Base-by-base conservation (phyloP, 1,140 invertebrate genomes). In the Panagrolaimus sp. region DNA sequence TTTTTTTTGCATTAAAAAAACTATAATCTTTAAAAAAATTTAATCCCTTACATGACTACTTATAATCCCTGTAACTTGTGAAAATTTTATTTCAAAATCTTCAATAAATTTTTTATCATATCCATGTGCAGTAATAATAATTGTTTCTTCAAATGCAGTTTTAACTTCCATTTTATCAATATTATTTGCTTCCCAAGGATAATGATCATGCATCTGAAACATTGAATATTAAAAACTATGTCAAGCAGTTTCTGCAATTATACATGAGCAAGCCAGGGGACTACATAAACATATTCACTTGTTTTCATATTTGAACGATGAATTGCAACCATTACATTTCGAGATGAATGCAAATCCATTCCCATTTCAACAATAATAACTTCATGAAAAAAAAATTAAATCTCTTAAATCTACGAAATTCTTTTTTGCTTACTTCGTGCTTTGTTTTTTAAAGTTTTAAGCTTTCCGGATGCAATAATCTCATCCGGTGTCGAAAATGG, bases 71-170 rank as follows among this genome's bases (percentile, higher is more conserved):
- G 81, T 83, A 11, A 72, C 63, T 67, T 83, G 48, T 14, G 73
- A 72, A 65, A 82, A 82, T 25, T 74, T 62, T 20, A 65, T 48
- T 57, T 83, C 72, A 69, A 82, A 82, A 5, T 79, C 81, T 61
- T 82, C 81, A 44, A 83, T 75, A 64, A 82, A 82, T 68, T 82
- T 81, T 25, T 78, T 82, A 67, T 82, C 79, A 64, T 81, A 81
- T 0, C 79, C 79, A 61, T 79, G 78, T 9, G 80, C 79, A 5
- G 80, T 82, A 53, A 82, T 83, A 5, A 82, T 69, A 38, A 82
- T 83, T 0, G 77, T 66, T 16, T 83, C 70, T 47, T 83, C 81
- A 65, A 73, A 82, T 14, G 80, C 80, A 11, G 53, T 48, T 48
- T 72, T 70, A 11, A 80, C 78, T 69, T 83, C 80, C 16, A 27